Base-by-base conservation (phyloP, 2,113 vertebrate genomes). In the Cyanoramphus novaezelandiae region DNA sequence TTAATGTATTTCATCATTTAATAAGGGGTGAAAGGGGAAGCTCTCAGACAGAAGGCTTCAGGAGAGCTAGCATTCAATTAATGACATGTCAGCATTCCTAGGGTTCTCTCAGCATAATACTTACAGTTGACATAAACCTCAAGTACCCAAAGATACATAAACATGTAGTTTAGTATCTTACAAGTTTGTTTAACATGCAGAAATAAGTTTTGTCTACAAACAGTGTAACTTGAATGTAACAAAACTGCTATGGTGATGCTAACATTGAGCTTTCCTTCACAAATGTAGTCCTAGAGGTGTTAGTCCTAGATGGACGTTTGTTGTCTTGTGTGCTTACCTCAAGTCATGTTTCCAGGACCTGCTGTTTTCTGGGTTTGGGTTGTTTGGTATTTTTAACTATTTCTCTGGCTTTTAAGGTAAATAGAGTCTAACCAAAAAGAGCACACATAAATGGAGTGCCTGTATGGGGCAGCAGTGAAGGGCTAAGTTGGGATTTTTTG, bases 181-280 rank as follows among this genome's bases (percentile, higher is more conserved):
- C 37, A 39, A 15, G 24, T 69, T 84, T 47, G 8, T 77, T 89
- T 33, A 78, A 46, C 37, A 20, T 53, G 23, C 4, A 64, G 27
- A 74, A 84, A 7, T 9, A 21, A 11, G 3, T 31, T 63, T 87
- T 60, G 14, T 82, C 64, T 80, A 9, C n/a, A 63, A 13, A 41
- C 8, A 1, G 25, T 64, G 6, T 41, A 37, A 17, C 8, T 72
- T 62, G 18, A 10, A 21, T 41, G 0, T 18, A 49, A 57, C 28
- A 64, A 28, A 83, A 18, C 43, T 52, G 43, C 35, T 41, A 1
- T 33, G 31, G 35, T 43, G 31, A 9, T 47, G 9, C n/a, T 75
- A 47, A 37, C 19, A 5, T 12, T 35, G 49, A 74, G 39, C 35
- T 75, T 82, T 60, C 24, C 7, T 49, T 92, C 21, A 18, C 6